These are phyloP conservation scores for Tenthredo scrophulariae DNA, from an alignment of 2,888 invertebrate species.

Conservation along the genomic window DNA sequence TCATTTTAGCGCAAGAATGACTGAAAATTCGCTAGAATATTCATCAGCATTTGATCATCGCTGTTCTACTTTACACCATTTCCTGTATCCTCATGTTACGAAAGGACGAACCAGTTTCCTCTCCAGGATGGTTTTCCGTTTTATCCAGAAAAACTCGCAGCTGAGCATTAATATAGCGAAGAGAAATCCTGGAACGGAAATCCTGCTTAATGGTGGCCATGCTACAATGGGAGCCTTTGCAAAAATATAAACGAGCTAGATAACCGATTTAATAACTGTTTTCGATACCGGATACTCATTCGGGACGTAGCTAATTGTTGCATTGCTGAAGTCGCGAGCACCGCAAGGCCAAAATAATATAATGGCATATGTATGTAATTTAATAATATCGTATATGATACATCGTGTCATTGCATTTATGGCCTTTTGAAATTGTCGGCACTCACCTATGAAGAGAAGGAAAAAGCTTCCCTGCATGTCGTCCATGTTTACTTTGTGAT, in stretches of 20 bases:
- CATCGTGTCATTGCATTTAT: constrained; percentile 9
- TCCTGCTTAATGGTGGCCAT: background rate
- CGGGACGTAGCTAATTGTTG: constrained; percentile 30
- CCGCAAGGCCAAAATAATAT: constrained; percentile 40
- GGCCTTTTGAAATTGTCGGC: background rate
- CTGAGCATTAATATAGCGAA: constrained; percentile 78
- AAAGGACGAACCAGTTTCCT: constrained; percentile 80
- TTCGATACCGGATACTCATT: constrained; percentile 34
- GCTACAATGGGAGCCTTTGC: background rate
- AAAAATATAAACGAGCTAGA: background rate
- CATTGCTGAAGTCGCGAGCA: background rate
- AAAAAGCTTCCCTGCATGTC: constrained; percentile 97
- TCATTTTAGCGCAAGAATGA: background rate
- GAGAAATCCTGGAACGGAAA: constrained; percentile 77
- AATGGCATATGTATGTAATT: background rate
- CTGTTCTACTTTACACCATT: background rate
- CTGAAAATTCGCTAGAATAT: background rate
- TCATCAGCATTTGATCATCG: background rate
- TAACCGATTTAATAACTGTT: constrained; percentile 1
- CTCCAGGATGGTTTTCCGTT: constrained; percentile 75
- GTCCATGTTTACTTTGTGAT: constrained; percentile 92
- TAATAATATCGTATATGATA: constrained; percentile 16
- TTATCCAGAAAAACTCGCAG: constrained; percentile 78
- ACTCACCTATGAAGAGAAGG: constrained; percentile 88
- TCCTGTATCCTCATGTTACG: constrained; percentile 60